Evolutionary conservation across 2,113 vertebrate species (phyloP), one percentile per base, ranked within the genome.

Genomic region (Protobothrops mucrosquamatus): DNA sequence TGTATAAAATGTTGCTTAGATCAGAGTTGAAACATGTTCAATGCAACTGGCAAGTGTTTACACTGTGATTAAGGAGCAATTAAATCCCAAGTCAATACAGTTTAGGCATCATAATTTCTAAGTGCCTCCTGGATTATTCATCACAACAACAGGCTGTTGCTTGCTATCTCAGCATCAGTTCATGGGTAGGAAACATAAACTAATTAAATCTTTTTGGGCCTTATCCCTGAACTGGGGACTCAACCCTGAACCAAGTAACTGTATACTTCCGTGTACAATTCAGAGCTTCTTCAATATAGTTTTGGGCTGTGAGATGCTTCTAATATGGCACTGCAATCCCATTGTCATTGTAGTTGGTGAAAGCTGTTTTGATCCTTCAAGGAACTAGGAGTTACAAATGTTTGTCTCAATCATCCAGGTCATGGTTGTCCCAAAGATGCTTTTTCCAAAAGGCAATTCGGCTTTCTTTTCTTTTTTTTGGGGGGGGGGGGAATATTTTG

Each of bases 51-150:
- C 46, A 92, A 95, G 69, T 94, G 94, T 94, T 96, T 96, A 92
- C 91, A 94, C 96, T 85, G 89, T 43, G 20, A 94, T 94, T 95
- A 93, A 1, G 1, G 93, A 94, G 64, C 95, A 96, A 96, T 96
- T 96, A 96, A 95, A 94, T 94, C 91, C 85, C 94, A 95, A 95
- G 61, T 97, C 81, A 57, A 89, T 96, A 86, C 91, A 94, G 93
- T 96, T 96, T 93, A 96, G 94, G 91, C 57, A 95, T 97, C 95
- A 93, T 95, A 95, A 10, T 34, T 94, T 86, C 29, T 93, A 22
- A 34, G 43, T 86, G 93, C 48, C 56, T 88, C 46, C 92, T 94
- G 89, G 48, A 89, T 94, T 94, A 93, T 93, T 96, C 93, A 91
- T 88, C 0, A 0, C 85, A 11, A 34, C 74, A 91, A 92, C 24